These are phyloP conservation scores for Dryas iulia DNA, from an alignment of 1,140 invertebrate genomes.

Conservation along the genomic window DNA sequence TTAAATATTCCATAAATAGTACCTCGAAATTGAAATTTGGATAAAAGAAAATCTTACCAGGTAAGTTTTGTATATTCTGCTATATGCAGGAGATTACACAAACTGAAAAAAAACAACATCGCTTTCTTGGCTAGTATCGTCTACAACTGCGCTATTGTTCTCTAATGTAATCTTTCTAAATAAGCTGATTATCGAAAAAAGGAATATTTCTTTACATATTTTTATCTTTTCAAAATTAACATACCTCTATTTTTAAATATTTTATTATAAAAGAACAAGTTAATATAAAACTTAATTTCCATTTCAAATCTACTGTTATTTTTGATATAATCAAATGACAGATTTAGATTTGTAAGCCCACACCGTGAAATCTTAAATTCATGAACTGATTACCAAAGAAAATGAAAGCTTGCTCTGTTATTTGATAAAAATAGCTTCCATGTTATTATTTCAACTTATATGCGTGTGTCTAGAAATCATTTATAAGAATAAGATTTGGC, in stretches of 20 bases:
- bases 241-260: not conserved
- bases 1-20: too few relatives aligned
- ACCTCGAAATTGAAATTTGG: too few relatives aligned
- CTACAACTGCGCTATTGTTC: too few relatives aligned
- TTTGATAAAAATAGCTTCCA: not conserved
- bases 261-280: not conserved
- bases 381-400: conserved; percentile 13
- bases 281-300: not conserved
- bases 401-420: not conserved
- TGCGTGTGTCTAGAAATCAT: not conserved
- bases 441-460: not conserved
- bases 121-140: too few relatives aligned
- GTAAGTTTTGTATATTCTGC: too few relatives aligned
- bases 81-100: too few relatives aligned
- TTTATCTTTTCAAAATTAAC: too few relatives aligned
- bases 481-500: not conserved
- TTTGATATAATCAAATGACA: conserved; percentile 8
- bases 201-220: too few relatives aligned
- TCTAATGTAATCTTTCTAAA: too few relatives aligned
- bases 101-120: too few relatives aligned
- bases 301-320: not conserved
- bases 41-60: too few relatives aligned
- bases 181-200: too few relatives aligned
- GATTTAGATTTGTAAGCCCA: conserved; percentile 20
- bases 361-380: conserved; percentile 66